Evolutionary conservation across 2,113 vertebrate genomes (phyloP), one percentile per base, ranked within the genome.

Genomic region (Hepsetus odoe): DNA sequence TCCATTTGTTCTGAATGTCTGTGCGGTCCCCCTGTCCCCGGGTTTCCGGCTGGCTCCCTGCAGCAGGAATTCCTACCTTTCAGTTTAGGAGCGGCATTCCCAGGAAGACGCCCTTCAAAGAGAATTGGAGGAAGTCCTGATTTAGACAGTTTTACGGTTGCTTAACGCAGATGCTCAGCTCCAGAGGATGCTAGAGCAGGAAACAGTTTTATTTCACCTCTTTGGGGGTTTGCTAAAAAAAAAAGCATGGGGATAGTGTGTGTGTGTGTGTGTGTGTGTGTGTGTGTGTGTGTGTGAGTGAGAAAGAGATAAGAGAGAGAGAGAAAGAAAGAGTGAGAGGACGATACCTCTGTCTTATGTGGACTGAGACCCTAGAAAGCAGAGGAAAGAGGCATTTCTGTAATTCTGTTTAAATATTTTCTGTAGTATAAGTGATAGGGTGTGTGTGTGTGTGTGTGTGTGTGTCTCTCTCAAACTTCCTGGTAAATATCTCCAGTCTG

Each of bases 71-170:
- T 96, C 93, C 92, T 93, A 92, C 88, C 90, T 94, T 91, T 89
- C 90, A 83, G 85, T 86, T 91, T 89, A 84, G 85, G 89, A 91
- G 92, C 88, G 91, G 86, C 90, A 94, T 95, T 95, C 92, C 94
- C 91, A 93, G 94, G 95, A 96, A 94, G 94, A 95, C 92, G 88
- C 90, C 93, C 92, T 91, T 91, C 87, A 30, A 86, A 93, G 92
- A 96, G 95, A 98, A 99, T 99, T 91, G 95, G 89, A 95, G 96
- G 97, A 98, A 99, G 96, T 96, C 94, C 95, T 94, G 92, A 91
- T 96, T 95, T 95, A 96, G 95, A 96, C 94, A 92, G 92, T 91
- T 92, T 94, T 92, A 92, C 92, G 90, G 93, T 91, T 91, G 93
- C 74, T 92, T 90, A 87, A 92, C 92, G 91, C 93, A 93, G 93